These are phyloP conservation scores for Alethe castanea DNA, from an alignment of 2,113 vertebrate genomes.

Conservation along the genomic window DNA sequence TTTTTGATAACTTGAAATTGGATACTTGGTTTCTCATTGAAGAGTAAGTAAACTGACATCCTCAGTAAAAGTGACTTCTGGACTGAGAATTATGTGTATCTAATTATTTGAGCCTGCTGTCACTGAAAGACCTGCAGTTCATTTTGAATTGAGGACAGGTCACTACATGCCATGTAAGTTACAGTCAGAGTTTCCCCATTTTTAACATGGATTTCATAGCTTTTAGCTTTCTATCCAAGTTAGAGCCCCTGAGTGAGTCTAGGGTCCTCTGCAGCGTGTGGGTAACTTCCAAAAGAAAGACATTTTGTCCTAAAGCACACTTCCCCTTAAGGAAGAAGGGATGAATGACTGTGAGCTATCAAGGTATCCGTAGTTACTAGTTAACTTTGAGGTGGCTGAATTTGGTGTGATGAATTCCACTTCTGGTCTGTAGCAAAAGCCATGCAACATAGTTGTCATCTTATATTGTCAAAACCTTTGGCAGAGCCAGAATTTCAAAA, in stretches of 20 bases:
- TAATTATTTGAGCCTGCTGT: background rate
- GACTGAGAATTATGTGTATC: background rate
- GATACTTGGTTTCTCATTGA: background rate
- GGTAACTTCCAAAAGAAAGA: background rate
- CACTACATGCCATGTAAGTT: background rate
- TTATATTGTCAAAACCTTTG: background rate
- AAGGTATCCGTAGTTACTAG: background rate
- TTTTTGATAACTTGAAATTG: background rate
- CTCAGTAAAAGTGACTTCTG: background rate
- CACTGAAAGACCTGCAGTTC: background rate
- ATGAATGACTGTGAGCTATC: background rate
- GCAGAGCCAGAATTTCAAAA: background rate
- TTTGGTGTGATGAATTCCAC: background rate
- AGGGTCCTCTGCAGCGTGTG: background rate
- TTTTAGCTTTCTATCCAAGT: background rate
- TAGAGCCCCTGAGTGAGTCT: background rate
- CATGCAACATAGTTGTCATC: fast-evolving
- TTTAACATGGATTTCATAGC: background rate
- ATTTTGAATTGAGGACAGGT: background rate
- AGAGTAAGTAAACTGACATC: background rate
- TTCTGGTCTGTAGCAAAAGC: background rate
- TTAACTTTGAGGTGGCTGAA: background rate
- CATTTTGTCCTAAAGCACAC: background rate
- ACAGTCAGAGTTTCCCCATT: background rate
- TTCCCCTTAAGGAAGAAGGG: background rate